phyloP scores from a whole-genome alignment of 2,888 invertebrate genomes.

The Eupithecia vulgata region DNA sequence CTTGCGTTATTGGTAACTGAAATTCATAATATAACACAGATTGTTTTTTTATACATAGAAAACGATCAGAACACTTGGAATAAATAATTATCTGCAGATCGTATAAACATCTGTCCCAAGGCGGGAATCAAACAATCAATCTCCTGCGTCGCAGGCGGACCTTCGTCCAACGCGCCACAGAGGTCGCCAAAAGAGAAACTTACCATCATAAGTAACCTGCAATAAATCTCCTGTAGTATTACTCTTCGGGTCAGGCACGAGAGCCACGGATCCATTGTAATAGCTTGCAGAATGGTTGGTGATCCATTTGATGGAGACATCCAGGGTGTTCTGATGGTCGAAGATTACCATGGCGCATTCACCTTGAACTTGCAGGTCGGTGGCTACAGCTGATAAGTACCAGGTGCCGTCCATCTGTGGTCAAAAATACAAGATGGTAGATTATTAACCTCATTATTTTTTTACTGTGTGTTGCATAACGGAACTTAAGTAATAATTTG shows the following conservation, averaged over 20 bases:
- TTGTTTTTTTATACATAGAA: too few relatives aligned
- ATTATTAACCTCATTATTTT: neutral
- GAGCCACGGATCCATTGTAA: conserved; percentile 72
- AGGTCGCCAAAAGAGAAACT: too few relatives aligned
- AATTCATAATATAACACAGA: too few relatives aligned
- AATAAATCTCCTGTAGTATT: conserved; percentile 68
- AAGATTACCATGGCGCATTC: conserved; percentile 74
- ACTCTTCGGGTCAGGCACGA: conserved; percentile 64
- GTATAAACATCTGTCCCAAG: too few relatives aligned
- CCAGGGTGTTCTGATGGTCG: conserved; percentile 73
- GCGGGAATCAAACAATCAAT: too few relatives aligned
- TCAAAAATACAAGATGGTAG: neutral
- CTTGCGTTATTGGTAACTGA: too few relatives aligned
- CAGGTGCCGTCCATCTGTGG: conserved; percentile 72
- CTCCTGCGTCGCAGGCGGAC: too few relatives aligned
- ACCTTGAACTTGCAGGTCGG: conserved; percentile 64
- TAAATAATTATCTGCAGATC: too few relatives aligned
- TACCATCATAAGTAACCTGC: conserved; percentile 72
- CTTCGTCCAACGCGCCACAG: too few relatives aligned
- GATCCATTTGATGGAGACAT: conserved; percentile 74
- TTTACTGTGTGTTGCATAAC: neutral
- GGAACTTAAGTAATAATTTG: too few relatives aligned
- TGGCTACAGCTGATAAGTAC: conserved; percentile 70
- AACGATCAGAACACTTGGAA: too few relatives aligned
- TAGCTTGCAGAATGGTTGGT: conserved; percentile 68